A percentile compares a stretch with the other conserved stretches of the same genome.
Conservation (phyloP, 2,797 vertebrate genomes). For the Melopsittacus undulatus region DNA sequence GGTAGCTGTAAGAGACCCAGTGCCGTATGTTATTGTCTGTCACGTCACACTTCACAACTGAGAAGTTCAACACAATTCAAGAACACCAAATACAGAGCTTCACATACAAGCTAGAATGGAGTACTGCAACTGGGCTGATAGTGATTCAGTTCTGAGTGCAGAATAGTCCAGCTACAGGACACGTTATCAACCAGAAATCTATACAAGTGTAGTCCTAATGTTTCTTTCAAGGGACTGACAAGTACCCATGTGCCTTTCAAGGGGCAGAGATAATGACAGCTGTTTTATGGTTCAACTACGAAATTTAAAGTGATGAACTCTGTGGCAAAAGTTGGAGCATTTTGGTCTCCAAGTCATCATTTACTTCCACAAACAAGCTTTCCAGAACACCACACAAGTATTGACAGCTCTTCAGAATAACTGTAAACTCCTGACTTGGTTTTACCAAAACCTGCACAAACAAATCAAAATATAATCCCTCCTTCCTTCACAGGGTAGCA, state of each 20-base stretch:
- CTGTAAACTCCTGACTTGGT: not conserved
- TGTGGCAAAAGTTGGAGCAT: not conserved
- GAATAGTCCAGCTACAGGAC: not conserved
- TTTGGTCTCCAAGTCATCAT: not conserved
- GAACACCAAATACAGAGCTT: not conserved
- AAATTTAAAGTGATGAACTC: not conserved
- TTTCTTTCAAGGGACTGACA: not conserved
- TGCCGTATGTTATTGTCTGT: not conserved
- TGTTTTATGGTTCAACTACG: not conserved
- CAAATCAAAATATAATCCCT: not conserved
- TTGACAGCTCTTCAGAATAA: not conserved
- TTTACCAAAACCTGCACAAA: not conserved
- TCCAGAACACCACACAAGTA: not conserved
- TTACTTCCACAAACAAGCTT: not conserved
- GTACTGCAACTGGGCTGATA: not conserved
- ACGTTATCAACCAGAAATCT: not conserved
- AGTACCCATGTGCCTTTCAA: not conserved
- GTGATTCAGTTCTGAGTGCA: not conserved
- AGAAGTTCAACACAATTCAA: not conserved
- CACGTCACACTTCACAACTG: not conserved
- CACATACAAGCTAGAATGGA: not conserved
- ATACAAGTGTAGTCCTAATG: not conserved
- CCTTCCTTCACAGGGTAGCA: not conserved
- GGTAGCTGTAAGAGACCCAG: constrained; percentile 82
- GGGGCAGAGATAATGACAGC: not conserved